phyloP scores from a whole-genome alignment of 2,113 vertebrate genomes.

The Bujurquina vittata region DNA sequence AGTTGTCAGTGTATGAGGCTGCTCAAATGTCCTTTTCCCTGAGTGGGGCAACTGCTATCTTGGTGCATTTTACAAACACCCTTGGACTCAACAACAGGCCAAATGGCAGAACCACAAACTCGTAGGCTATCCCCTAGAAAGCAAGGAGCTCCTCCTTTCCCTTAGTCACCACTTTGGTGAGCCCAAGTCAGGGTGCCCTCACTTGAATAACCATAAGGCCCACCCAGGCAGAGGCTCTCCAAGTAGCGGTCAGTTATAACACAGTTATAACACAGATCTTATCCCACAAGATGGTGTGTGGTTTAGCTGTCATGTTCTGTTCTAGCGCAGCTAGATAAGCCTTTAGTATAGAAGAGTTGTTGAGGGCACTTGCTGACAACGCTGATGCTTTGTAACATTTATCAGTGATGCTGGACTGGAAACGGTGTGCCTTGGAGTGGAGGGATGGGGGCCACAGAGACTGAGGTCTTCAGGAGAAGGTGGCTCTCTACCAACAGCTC shows the following conservation, averaged over 20 bases:
- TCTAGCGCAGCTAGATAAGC: background rate
- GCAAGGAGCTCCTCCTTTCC: background rate
- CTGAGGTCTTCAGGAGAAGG: background rate
- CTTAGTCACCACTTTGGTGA: background rate
- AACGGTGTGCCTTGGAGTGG: background rate
- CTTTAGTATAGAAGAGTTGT: background rate
- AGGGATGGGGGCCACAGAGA: background rate
- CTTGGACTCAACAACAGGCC: no score
- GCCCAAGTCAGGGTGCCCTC: background rate
- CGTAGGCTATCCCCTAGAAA: no score
- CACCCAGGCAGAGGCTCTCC: background rate
- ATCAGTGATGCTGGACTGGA: background rate
- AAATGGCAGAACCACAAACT: background rate
- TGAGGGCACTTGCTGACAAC: background rate
- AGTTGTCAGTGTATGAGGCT: no score
- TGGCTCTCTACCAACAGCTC: background rate
- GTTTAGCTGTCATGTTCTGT: background rate
- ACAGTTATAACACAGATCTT: background rate
- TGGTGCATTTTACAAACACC: no score
- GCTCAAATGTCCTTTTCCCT: no score
- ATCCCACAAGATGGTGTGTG: background rate
- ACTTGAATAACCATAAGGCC: background rate
- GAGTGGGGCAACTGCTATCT: no score
- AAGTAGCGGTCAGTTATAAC: no score
- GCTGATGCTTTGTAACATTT: background rate